Percentiles rank a stretch among this genome's conserved stretches.
phyloP scores from a whole-genome alignment of 2,888 invertebrate genomes.

The Dryadula phaetusa region DNA sequence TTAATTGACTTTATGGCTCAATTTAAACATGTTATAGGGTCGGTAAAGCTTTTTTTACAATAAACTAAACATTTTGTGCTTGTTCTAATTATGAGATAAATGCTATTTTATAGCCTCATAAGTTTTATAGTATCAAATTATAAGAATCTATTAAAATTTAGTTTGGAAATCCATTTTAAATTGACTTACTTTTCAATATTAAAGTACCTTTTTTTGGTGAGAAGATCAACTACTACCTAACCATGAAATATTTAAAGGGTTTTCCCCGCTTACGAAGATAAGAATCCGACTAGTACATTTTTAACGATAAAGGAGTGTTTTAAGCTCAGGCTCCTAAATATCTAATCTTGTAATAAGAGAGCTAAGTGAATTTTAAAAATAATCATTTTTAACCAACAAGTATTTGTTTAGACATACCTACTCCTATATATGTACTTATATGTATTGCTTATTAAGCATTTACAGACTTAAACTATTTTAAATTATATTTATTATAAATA shows the following conservation, averaged over 20 bases:
- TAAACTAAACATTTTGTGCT: conserved; percentile 41
- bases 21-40: conserved; percentile 53
- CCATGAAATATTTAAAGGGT: conserved; percentile 38
- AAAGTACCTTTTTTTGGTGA: conserved; percentile 24
- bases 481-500: too few relatives aligned
- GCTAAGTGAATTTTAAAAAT: conserved; percentile 8
- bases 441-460: not conserved
- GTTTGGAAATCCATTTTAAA: conserved; percentile 5
- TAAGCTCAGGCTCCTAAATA: conserved; percentile 20
- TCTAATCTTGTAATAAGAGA: conserved; percentile 15
- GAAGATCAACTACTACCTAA: conserved; percentile 28
- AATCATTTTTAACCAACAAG: not conserved
- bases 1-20: conserved; percentile 57
- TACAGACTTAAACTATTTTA: too few relatives aligned
- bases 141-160: conserved; percentile 16
- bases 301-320: conserved; percentile 26
- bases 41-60: conserved; percentile 41
- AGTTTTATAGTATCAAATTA: conserved; percentile 13
- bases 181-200: conserved; percentile 23
- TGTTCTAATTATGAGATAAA: conserved; percentile 39
- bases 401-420: too few relatives aligned
- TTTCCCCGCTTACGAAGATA: conserved; percentile 30
- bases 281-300: conserved; percentile 28
- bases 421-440: too few relatives aligned
- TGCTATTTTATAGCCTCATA: conserved; percentile 22